Base-by-base conservation (phyloP, 2,888 invertebrate genomes). In the Sepioteuthis lessoniana region DNA sequence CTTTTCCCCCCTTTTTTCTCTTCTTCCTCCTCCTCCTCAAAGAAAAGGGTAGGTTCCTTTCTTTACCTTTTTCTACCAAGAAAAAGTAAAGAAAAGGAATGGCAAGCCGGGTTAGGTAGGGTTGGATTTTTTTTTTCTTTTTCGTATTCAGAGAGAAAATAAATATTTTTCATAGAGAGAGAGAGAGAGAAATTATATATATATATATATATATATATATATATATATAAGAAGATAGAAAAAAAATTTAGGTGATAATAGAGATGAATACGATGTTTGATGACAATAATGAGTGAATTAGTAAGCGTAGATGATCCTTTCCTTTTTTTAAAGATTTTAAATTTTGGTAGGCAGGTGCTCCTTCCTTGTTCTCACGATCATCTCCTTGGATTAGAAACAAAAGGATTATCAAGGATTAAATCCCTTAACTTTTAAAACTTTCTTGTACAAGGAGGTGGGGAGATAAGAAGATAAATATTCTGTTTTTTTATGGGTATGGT, bases 1-100 rank as follows among this genome's bases (percentile, higher is more conserved):
- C 95, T 95, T 95, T 95, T 95, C n/a, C n/a, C n/a, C n/a, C n/a
- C n/a, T 95, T 94, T 95, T 95, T 95, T 76, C n/a, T 31, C 31
- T 76, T 76, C n/a, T 13, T 95, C 95, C 94, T 95, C 95, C 95
- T 28, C 8, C 21, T 28, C 19, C n/a, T 76, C 3, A 95, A 95
- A 94, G 95, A 95, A 95, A 94, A 91, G 90, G 31, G 76, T 2
- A n/a, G n/a, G 1, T 76, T 76, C 16, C 13, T 76, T 76, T 76
- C 31, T 16, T 76, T 76, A 55, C 55, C 55, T 55, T 55, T 55
- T 55, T 55, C 55, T 55, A 19, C 21, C 21, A 55, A 21, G 21
- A 55, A 55, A 55, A 55, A 55, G 55, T 55, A 55, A 76, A 76
- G 5, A 76, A 35, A 76, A 76, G n/a, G 19, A 76, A 76, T 2